These are phyloP conservation scores for Panonychus citri DNA, from an alignment of 1,140 invertebrate genomes.

Conservation along the genomic window DNA sequence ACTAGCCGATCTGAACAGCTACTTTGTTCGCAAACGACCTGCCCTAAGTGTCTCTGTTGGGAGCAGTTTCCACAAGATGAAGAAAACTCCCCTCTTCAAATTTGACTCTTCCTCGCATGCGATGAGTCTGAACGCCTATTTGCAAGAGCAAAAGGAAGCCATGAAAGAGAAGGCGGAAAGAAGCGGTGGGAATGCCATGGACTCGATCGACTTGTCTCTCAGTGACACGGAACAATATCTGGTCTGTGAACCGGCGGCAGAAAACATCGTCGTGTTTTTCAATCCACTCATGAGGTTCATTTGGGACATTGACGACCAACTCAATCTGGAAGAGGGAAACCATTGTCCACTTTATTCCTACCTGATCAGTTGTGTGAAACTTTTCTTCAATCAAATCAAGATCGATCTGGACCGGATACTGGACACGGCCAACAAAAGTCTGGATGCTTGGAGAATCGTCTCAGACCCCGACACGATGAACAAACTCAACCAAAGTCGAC, in stretches of 20 bases:
- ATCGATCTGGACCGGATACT: slow-evolving; percentile 17
- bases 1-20: background rate
- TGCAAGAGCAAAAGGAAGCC: slow-evolving; percentile 30
- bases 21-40: background rate
- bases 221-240: slow-evolving; percentile 13
- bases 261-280: slow-evolving; percentile 32
- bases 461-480: slow-evolving; percentile 39
- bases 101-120: slow-evolving; percentile 56
- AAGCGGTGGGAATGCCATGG: slow-evolving; percentile 7
- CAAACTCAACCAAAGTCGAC: background rate
- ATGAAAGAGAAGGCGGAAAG: slow-evolving; percentile 7
- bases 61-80: slow-evolving; percentile 12
- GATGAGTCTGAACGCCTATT: slow-evolving; percentile 36
- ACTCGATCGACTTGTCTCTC: slow-evolving; percentile 10
- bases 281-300: slow-evolving; percentile 47
- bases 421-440: slow-evolving; percentile 39
- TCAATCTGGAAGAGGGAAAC: slow-evolving; percentile 33
- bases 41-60: background rate
- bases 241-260: slow-evolving; percentile 4
- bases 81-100: slow-evolving; percentile 39
- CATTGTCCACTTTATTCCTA: slow-evolving; percentile 44
- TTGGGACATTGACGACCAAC: slow-evolving; percentile 43
- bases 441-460: slow-evolving; percentile 45
- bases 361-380: slow-evolving; percentile 47
- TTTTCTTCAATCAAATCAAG: slow-evolving; percentile 26